phyloP scores from a whole-genome alignment of 2,888 invertebrate species.

The Scaptomyza tumidula region DNA sequence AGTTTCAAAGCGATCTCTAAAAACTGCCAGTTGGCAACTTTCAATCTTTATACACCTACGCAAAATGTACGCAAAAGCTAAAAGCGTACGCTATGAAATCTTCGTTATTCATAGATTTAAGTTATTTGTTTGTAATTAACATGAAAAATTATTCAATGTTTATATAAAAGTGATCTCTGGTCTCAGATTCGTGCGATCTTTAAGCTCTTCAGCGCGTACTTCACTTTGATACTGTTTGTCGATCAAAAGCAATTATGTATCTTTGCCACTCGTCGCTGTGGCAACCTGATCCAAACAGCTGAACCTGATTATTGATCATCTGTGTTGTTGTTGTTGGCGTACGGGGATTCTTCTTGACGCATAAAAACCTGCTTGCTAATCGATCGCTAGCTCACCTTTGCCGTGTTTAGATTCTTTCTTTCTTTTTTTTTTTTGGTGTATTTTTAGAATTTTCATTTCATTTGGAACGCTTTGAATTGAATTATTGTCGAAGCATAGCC shows the following conservation, averaged over 20 bases:
- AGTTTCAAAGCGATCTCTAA: slow-evolving; percentile 24
- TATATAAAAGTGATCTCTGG: background rate
- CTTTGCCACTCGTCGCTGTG: slow-evolving; percentile 7
- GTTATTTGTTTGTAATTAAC: no score
- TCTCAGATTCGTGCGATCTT: background rate
- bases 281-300: slow-evolving; percentile 21
- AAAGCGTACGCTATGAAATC: no score
- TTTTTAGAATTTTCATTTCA: slow-evolving; percentile 65
- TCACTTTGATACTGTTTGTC: slow-evolving; percentile 16
- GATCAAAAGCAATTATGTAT: slow-evolving; percentile 23
- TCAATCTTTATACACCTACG: slow-evolving; percentile 33
- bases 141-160: background rate
- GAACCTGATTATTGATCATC: slow-evolving; percentile 26
- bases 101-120: no score
- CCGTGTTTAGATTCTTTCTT: slow-evolving; percentile 45
- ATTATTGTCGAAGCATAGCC: slow-evolving; percentile 62
- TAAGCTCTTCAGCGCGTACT: slow-evolving; percentile 8
- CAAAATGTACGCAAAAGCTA: background rate
- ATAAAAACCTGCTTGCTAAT: slow-evolving; percentile 54
- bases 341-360: slow-evolving; percentile 19
- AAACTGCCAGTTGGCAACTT: slow-evolving; percentile 14
- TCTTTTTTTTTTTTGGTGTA: slow-evolving; percentile 37
- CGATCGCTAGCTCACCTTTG: slow-evolving; percentile 42
- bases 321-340: background rate
- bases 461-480: slow-evolving; percentile 39